Conservation (phyloP, 2,888 invertebrate genomes). For the Sialis lutaria region DNA sequence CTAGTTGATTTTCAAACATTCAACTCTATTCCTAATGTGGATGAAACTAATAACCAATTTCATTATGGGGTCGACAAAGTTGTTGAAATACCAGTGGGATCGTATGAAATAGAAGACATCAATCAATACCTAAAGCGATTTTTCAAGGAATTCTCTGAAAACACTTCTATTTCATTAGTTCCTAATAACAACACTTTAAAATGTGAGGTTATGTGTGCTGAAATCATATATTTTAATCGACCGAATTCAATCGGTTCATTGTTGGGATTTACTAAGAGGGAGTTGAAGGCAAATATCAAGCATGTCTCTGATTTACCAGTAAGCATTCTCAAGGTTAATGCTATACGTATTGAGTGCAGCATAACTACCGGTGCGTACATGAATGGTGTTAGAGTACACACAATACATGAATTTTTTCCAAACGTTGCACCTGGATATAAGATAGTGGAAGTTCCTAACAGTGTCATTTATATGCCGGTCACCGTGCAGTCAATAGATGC, state of each 20-base stretch:
- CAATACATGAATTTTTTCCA: no score
- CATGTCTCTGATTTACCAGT: slow-evolving; percentile 16
- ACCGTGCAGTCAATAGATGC: slow-evolving; percentile 13
- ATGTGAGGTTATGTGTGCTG: slow-evolving; percentile 10
- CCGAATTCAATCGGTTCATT: no score
- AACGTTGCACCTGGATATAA: no score
- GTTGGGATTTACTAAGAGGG: no score
- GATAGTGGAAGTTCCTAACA: slow-evolving; percentile 12
- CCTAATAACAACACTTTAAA: slow-evolving; percentile 16
- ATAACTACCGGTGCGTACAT: slow-evolving; percentile 15
- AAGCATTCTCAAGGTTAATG: slow-evolving; percentile 16
- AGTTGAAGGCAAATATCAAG: slow-evolving; percentile 6
- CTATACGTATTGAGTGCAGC: slow-evolving; percentile 15
- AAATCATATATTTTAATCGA: slow-evolving; percentile 8
- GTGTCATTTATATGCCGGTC: slow-evolving; percentile 19
- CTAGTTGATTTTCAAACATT: slow-evolving; percentile 17
- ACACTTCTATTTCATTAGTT: slow-evolving; percentile 6
- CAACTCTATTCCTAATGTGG: slow-evolving; percentile 18
- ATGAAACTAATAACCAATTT: slow-evolving; percentile 17
- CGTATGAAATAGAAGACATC: slow-evolving; percentile 18
- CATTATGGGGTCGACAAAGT: slow-evolving; percentile 11
- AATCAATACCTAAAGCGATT: slow-evolving; percentile 9
- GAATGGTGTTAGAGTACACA: slow-evolving; percentile 6
- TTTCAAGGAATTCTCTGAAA: slow-evolving; percentile 4
- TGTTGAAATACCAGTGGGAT: slow-evolving; percentile 14